Percentiles rank a stretch among this genome's conserved stretches.
phyloP scores from a whole-genome alignment of 2,888 invertebrate genomes.

The Melinopterus prodromus region DNA sequence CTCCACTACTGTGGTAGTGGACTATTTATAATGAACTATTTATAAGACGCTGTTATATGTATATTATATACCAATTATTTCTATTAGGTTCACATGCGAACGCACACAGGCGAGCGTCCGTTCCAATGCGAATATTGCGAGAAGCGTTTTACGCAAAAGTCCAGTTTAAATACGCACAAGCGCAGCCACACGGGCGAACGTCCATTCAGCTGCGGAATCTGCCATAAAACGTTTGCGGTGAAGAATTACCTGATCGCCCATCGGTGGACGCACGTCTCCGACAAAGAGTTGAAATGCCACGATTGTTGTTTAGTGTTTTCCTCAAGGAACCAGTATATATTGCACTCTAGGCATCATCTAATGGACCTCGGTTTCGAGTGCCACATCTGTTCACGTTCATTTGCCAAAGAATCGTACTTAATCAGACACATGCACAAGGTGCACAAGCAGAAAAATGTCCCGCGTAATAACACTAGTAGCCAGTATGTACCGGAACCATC shows the following conservation, averaged over 20 bases:
- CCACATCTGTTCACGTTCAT: slow-evolving; percentile 76
- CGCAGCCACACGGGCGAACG: slow-evolving; percentile 82
- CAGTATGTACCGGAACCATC: background rate
- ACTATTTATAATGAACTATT: too few species aligned
- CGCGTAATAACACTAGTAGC: background rate
- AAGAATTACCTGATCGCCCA: slow-evolving; percentile 84
- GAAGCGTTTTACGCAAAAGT: slow-evolving; percentile 83
- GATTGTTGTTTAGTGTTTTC: slow-evolving; percentile 78
- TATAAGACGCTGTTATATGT: too few species aligned
- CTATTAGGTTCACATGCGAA: slow-evolving; percentile 74
- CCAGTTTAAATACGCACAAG: slow-evolving; percentile 83
- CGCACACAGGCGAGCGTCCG: slow-evolving; percentile 79
- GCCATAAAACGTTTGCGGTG: slow-evolving; percentile 81
- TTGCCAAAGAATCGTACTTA: slow-evolving; percentile 80
- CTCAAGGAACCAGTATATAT: slow-evolving; percentile 73
- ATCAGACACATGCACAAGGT: slow-evolving; percentile 81
- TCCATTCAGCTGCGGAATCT: slow-evolving; percentile 81
- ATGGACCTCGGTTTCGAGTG: slow-evolving; percentile 77
- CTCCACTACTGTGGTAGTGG: too few species aligned
- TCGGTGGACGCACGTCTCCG: slow-evolving; percentile 81
- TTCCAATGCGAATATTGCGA: slow-evolving; percentile 79
- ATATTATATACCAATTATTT: too few species aligned
- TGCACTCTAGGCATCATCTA: slow-evolving; percentile 79
- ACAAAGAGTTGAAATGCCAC: slow-evolving; percentile 77
- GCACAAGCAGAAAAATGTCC: slow-evolving; percentile 57